Conservation (phyloP, 1,140 invertebrate species). For the Heliconius hewitsoni region DNA sequence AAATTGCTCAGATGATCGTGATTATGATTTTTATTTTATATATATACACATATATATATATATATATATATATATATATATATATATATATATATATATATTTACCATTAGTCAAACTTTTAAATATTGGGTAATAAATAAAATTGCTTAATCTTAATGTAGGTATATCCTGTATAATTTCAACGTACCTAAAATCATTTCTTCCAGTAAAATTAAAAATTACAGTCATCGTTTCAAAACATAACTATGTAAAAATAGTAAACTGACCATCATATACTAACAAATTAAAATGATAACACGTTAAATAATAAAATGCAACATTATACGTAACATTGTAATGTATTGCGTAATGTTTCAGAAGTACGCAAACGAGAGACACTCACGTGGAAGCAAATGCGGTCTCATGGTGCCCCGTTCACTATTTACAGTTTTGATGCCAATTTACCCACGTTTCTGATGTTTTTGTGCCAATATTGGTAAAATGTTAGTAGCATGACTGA, state of each 20-base stretch:
- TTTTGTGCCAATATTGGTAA: slow-evolving; percentile 18
- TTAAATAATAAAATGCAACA: slow-evolving; percentile 1
- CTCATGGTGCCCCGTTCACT: neutral
- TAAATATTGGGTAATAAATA: too few relatives aligned
- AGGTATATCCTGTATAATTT: too few relatives aligned
- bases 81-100: too few relatives aligned
- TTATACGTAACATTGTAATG: neutral
- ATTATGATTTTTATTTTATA: too few relatives aligned
- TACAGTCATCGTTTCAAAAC: neutral
- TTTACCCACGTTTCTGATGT: neutral
- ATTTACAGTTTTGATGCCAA: slow-evolving; percentile 25
- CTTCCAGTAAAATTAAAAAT: too few relatives aligned
- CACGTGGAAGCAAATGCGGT: neutral
- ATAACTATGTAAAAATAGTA: neutral
- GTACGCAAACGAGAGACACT: neutral
- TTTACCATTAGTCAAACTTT: too few relatives aligned
- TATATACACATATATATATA: too few relatives aligned
- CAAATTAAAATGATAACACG: neutral
- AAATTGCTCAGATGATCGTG: too few relatives aligned
- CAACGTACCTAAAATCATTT: too few relatives aligned
- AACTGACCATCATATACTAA: neutral
- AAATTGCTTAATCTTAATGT: too few relatives aligned
- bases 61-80: too few relatives aligned
- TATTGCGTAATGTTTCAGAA: slow-evolving; percentile 13
- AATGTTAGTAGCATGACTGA: neutral